phyloP scores from a whole-genome alignment of 2,797 vertebrate species.

The Eutrigla gurnardus region DNA sequence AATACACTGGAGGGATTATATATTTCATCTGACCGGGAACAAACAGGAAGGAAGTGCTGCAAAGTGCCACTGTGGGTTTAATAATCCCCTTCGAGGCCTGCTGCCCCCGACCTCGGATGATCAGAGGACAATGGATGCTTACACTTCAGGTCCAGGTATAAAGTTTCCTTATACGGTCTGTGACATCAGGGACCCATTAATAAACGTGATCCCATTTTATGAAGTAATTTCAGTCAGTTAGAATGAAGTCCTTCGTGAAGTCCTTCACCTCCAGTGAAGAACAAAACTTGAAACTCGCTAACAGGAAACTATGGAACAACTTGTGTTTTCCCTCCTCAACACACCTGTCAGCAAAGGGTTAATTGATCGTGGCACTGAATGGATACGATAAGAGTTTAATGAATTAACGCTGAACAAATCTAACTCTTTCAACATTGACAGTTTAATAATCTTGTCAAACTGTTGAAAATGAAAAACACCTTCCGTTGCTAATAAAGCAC shows the following conservation, averaged over 20 bases:
- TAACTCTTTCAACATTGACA: conserved; percentile 28
- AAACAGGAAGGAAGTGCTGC: too few relatives aligned
- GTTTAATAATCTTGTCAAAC: conserved; percentile 21
- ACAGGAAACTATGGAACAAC: not conserved
- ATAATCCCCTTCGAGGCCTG: too few relatives aligned
- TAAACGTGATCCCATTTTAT: conserved; percentile 2
- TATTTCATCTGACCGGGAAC: too few relatives aligned
- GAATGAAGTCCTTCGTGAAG: not conserved
- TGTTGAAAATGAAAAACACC: conserved; percentile 25
- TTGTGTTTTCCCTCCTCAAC: conserved; percentile 22
- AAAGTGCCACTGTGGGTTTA: too few relatives aligned
- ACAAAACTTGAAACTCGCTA: not conserved
- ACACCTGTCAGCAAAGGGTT: conserved; percentile 32
- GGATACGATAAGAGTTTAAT: conserved; percentile 39
- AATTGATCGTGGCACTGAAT: conserved; percentile 41
- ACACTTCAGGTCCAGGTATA: not conserved
- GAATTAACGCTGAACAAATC: conserved; percentile 34
- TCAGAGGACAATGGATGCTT: not conserved
- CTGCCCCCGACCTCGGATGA: too few relatives aligned
- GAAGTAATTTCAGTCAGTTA: conserved; percentile 10
- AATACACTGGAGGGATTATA: too few relatives aligned
- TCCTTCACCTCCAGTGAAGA: not conserved
- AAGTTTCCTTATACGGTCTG: not conserved
- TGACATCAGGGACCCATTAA: not conserved
- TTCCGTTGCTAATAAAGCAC: conserved; percentile 9